Percentiles rank a stretch among this genome's conserved stretches.
Conservation (phyloP, 2,113 vertebrate species). For the Hylia prasina region DNA sequence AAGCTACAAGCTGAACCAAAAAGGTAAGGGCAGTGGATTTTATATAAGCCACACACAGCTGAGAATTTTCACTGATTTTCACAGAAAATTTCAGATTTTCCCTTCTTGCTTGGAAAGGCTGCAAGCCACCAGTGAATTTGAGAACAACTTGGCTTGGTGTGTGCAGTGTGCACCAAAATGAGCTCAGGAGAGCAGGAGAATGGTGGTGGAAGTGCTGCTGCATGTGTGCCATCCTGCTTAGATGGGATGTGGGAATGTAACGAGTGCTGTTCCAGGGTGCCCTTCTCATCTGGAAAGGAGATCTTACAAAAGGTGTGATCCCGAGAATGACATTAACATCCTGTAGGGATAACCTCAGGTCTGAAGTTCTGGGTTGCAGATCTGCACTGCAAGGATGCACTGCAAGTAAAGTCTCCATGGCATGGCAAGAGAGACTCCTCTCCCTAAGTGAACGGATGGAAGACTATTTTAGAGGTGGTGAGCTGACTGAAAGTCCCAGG, state of each 20-base stretch:
- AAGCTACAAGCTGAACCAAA: not conserved
- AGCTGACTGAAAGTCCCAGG: not conserved
- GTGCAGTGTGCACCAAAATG: not conserved
- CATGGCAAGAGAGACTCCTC: not conserved
- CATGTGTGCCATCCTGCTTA: not conserved
- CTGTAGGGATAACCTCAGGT: not conserved
- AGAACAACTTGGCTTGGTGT: not conserved
- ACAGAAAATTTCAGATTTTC: not conserved
- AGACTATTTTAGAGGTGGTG: not conserved
- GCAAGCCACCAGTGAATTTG: not conserved
- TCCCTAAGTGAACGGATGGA: not conserved
- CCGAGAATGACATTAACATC: not conserved
- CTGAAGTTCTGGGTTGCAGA: accelerated
- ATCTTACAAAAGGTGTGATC: not conserved
- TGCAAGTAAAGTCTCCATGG: not conserved
- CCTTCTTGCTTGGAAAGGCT: not conserved
- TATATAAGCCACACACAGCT: not conserved
- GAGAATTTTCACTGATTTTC: not conserved
- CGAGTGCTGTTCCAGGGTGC: accelerated
- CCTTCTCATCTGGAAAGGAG: not conserved
- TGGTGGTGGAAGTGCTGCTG: not conserved
- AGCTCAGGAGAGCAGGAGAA: not conserved
- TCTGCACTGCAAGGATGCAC: not conserved
- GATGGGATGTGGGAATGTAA: not conserved
- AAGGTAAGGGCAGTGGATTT: not conserved